Conservation (phyloP, 2,113 vertebrate genomes). For the Elephas maximus region DNA sequence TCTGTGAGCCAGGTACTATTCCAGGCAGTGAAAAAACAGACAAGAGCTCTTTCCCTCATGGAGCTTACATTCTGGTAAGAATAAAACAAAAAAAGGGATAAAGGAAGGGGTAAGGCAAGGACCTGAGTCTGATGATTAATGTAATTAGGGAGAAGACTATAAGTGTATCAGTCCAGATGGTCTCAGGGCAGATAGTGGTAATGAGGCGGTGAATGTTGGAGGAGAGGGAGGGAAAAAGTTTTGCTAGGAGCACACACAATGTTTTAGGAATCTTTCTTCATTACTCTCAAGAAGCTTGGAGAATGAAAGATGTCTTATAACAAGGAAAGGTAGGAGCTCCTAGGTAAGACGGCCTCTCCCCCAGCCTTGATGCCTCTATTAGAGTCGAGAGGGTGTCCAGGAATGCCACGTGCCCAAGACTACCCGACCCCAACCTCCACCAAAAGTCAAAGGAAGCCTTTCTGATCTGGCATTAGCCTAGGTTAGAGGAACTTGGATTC, state of each 20-base stretch:
- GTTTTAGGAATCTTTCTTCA: constrained; percentile 56
- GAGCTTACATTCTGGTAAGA: constrained; percentile 16
- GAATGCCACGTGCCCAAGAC: not conserved
- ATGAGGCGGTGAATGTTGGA: not conserved
- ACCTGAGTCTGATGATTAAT: not conserved
- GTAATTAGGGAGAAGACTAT: not conserved
- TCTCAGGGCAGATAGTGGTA: not conserved
- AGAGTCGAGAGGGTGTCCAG: not conserved
- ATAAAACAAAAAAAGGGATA: not conserved
- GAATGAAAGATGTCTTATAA: not conserved
- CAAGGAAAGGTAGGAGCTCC: not conserved
- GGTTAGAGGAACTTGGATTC: not conserved
- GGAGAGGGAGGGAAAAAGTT: not conserved
- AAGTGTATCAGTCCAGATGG: not conserved
- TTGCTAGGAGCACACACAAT: not conserved
- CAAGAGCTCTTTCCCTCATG: not conserved
- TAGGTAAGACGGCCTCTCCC: not conserved
- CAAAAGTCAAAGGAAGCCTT: not conserved
- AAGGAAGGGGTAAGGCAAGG: not conserved
- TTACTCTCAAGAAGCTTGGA: not conserved
- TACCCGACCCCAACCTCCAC: not conserved
- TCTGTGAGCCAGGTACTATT: not conserved
- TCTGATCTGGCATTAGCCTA: not conserved
- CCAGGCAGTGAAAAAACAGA: constrained; percentile 1
- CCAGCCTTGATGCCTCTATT: not conserved